Conservation (phyloP, 2,797 vertebrate genomes). For the Hydrolagus colliei region DNA sequence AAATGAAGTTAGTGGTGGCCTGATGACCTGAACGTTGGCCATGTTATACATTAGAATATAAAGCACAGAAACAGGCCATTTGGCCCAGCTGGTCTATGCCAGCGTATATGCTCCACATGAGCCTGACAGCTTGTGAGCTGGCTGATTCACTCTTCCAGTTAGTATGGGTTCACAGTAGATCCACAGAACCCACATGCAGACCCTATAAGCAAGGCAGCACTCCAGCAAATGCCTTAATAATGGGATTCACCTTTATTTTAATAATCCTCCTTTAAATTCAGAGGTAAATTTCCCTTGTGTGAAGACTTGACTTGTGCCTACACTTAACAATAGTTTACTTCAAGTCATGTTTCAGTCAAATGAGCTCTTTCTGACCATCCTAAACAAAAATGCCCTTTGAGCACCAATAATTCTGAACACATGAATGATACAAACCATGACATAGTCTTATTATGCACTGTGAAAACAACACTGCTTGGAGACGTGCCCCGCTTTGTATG, state of each 20-base stretch:
- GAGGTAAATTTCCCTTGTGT: not conserved
- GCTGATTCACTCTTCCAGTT: no score
- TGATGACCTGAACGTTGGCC: no score
- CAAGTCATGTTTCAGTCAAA: not conserved
- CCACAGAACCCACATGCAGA: not conserved
- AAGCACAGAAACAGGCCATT: not conserved
- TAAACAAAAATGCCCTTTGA: not conserved
- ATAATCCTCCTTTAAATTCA: not conserved
- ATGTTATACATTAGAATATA: no score
- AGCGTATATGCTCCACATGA: not conserved
- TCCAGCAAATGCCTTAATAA: not conserved
- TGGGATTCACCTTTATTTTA: not conserved
- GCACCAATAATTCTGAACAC: slow-evolving; percentile 9
- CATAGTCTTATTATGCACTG: slow-evolving; percentile 38
- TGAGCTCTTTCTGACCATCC: not conserved
- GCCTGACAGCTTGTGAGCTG: not conserved
- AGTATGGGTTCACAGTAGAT: not conserved
- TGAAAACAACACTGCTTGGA: slow-evolving; percentile 43
- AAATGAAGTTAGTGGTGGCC: no score
- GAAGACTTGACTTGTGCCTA: not conserved
- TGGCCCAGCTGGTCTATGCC: not conserved
- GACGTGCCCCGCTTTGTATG: slow-evolving; percentile 49
- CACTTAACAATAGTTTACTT: not conserved
- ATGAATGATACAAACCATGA: slow-evolving; percentile 19
- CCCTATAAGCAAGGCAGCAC: no score